Evolutionary conservation across 1,140 invertebrate species (phyloP), one percentile per base, ranked within the genome.

Genomic region (Platorchestia sp.): DNA sequence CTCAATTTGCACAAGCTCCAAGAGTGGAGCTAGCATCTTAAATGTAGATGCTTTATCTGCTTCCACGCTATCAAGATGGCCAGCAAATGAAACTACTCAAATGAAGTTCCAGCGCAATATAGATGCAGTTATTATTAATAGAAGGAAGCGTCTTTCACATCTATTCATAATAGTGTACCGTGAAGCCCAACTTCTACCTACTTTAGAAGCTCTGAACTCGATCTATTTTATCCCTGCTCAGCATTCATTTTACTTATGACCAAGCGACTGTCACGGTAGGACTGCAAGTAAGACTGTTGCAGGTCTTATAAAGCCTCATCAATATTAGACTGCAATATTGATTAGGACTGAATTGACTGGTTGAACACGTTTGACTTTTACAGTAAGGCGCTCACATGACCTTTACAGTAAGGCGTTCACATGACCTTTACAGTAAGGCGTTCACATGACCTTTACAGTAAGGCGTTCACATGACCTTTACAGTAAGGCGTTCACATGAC

Each of bases 401-500:
- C n/a, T n/a, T n/a, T 96, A 59, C 96, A 96, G 96, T 59, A 96
- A 96, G 86, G 96, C 96, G n/a, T 96, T 96, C 95, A 95, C 95
- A 86, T 96, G n/a, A n/a, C n/a, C n/a, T n/a, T n/a, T 96, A 59
- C 96, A 96, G 96, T 59, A 96, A 96, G 86, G 96, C 96, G n/a
- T 96, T 96, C 95, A 95, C 95, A 86, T 96, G n/a, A n/a, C n/a
- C n/a, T n/a, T n/a, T 96, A 59, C 96, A 96, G 96, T 59, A 96
- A 96, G 86, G 96, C 96, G n/a, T 96, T 96, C 95, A 95, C 95
- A 86, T 96, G n/a, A n/a, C n/a, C n/a, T n/a, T n/a, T 96, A 59
- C 96, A 96, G 96, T 59, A 96, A 96, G 86, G 96, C 96, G n/a
- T 96, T 96, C 95, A 95, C 95, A 86, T 96, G n/a, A n/a, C n/a